These are phyloP conservation scores for Microcebus tavaratra DNA, from an alignment of 2,113 vertebrate genomes.

Conservation along the genomic window DNA sequence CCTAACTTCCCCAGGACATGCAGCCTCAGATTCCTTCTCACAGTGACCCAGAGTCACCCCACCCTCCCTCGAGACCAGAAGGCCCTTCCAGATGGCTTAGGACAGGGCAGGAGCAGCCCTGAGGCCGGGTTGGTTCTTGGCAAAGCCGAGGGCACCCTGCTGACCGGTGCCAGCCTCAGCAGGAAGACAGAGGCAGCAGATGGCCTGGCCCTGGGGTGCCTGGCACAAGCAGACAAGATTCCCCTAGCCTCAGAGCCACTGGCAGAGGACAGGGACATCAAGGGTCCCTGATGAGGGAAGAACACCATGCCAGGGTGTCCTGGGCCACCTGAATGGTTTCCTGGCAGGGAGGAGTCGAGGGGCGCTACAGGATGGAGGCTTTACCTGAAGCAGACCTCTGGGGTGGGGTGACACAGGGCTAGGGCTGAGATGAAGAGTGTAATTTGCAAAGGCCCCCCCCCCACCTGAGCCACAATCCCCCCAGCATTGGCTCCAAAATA, in stretches of 20 bases:
- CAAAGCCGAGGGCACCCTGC: slow-evolving; percentile 67
- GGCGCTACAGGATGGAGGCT: background rate
- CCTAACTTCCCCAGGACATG: background rate
- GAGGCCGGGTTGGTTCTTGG: slow-evolving; percentile 48
- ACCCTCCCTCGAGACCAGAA: slow-evolving; percentile 55
- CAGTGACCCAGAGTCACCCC: background rate
- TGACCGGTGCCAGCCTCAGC: slow-evolving; percentile 72
- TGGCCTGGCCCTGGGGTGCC: slow-evolving; percentile 71
- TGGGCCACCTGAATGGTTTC: background rate
- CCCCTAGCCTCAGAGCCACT: slow-evolving; percentile 46
- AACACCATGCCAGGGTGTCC: background rate
- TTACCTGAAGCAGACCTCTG: background rate
- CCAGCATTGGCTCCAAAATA: background rate
- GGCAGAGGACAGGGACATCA: slow-evolving; percentile 9
- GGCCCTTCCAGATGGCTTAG: slow-evolving; percentile 62
- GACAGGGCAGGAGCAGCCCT: slow-evolving; percentile 17
- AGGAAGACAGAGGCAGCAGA: slow-evolving; percentile 73
- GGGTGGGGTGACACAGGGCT: background rate
- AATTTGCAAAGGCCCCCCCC: background rate
- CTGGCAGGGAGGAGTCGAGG: background rate
- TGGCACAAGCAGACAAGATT: slow-evolving; percentile 68
- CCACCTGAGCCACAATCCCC: background rate
- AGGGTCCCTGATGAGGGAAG: background rate
- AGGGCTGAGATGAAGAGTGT: background rate
- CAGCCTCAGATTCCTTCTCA: background rate